Evolutionary conservation across 1,140 invertebrate species (phyloP), one percentile per base, ranked within the genome.

Genomic region (Pectinophora gossypiella): DNA sequence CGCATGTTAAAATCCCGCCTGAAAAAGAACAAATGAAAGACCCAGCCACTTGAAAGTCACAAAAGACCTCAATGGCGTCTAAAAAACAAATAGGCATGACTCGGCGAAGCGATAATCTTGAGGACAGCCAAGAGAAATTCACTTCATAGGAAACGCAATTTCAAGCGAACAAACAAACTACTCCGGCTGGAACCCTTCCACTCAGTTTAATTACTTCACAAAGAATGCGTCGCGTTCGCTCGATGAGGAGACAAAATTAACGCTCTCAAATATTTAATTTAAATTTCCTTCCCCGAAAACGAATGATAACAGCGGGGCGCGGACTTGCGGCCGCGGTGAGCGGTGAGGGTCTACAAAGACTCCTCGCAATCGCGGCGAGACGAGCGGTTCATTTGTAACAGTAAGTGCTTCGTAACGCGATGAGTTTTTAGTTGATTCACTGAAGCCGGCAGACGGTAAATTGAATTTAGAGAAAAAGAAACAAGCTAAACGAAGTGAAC

Each of bases 161-260:
- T 74, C 43, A 73, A 68, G 64, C 61, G 70, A 81, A 79, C 76
- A 80, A 85, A 76, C 74, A 80, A 84, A 76, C 72, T 78, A 69
- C 61, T 69, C 63, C 64, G 66, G 59, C 69, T 69, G 69, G 68
- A 80, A 86, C 83, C 83, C 79, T 86, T 86, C 79, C 79, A 83
- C 80, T 84, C 76, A 74, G 83, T 83, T 86, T 86, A 86, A 86
- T 85, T 82, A 79, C 78, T 82, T 82, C 70, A 68, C 78, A 83
- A 85, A 85, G 82, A 85, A 85, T 85, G 83, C 83, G 80, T 83
- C 80, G 83, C 72, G 63, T 76, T 78, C 73, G 61, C 79, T 69
- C 79, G 74, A 84, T 85, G 83, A 86, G 83, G 78, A 86, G 83
- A 86, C 83, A 85, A 86, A 86, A 86, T 86, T 84, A 86, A 86